Percentiles rank a stretch among this genome's conserved stretches.
Evolutionary conservation across 1,140 invertebrate genomes (phyloP).

Genomic region (Procambarus virginalis): DNA sequence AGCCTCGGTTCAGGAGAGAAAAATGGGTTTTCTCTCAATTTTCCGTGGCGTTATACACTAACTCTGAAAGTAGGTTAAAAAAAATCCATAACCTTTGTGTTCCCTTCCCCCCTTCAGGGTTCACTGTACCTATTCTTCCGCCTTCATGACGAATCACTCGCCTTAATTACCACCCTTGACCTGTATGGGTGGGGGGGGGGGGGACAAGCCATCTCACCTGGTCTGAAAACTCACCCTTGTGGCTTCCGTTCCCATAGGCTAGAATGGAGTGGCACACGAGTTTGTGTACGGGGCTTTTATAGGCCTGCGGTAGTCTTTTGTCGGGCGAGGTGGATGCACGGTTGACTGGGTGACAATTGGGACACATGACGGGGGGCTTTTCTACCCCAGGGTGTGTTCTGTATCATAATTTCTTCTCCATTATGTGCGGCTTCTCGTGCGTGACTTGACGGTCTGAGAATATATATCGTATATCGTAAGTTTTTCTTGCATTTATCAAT

Average conservation of each 20-base stretch:
- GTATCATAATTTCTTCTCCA: slow-evolving; percentile 30
- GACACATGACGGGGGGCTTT: slow-evolving; percentile 33
- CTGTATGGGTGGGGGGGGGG: not conserved
- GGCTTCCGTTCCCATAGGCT: not conserved
- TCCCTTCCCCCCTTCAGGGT: not conserved
- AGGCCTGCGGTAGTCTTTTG: slow-evolving; percentile 40
- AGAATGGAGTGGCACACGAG: not conserved
- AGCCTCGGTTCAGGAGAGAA: too few species aligned
- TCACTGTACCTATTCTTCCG: slow-evolving; percentile 16
- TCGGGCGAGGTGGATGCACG: slow-evolving; percentile 19
- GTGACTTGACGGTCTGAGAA: slow-evolving; percentile 6
- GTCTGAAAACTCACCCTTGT: slow-evolving; percentile 4
- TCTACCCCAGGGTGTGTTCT: slow-evolving; percentile 9
- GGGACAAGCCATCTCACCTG: not conserved
- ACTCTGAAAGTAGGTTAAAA: too few species aligned
- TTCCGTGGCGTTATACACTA: too few species aligned
- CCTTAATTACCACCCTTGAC: slow-evolving; percentile 43
- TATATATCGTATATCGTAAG: too few species aligned
- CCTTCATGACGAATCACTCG: slow-evolving; percentile 53
- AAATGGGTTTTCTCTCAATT: too few species aligned
- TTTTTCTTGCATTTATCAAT: not conserved
- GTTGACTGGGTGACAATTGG: slow-evolving; percentile 57
- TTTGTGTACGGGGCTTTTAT: not conserved
- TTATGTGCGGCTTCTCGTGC: slow-evolving; percentile 7
- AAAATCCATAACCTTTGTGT: not conserved